Base-by-base conservation (phyloP, 2,113 vertebrate species). In the Chionodraco myersi region DNA sequence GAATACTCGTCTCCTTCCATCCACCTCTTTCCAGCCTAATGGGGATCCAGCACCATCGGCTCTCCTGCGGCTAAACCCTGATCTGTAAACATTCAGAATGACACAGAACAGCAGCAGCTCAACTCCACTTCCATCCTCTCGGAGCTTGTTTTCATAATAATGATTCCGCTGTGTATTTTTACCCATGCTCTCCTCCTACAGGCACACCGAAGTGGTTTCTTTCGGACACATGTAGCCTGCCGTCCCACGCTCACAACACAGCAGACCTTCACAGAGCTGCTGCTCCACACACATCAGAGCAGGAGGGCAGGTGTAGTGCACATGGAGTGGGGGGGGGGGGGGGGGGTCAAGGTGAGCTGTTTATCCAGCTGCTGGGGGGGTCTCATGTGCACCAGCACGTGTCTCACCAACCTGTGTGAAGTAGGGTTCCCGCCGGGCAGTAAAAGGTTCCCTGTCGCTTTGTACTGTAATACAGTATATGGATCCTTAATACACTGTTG, bases 221-320 rank as follows among this genome's bases (percentile, higher is more conserved):
- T 30, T 63, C 60, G 53, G 68, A 65, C 76, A 64, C 57, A 54
- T 26, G 51, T 10, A 47, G 14, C 23, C 41, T 1, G 2, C n/a
- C 7, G 34, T 65, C 61, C 16, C 41, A 49, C 13, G 0, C 58
- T 16, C 72, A 30, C 49, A 47, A 6, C 59, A 49, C 21, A 58
- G 73, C 2, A n/a, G 62, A 36, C 61, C 6, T n/a, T 61, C n/a
- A 23, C 5, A 65, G 72, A n/a, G 72, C 72, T 56, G 21, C 21
- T 23, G 41, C 18, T 58, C 26, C 8, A 13, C n/a, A 6, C 18
- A 10, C 47, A 18, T 44, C 53, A 5, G 1, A 45, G 0, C 1
- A 0, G 14, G 64, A 77, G 52, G 52, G 76, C 79, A 87, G 77
- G 78, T 89, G 85, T 77, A 41, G 21, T 6, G 54, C 87, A 91